A percentile compares a stretch with the other conserved stretches of the same genome.
Conservation (phyloP, 2,888 invertebrate genomes). For the Cerastis rubricosa region DNA sequence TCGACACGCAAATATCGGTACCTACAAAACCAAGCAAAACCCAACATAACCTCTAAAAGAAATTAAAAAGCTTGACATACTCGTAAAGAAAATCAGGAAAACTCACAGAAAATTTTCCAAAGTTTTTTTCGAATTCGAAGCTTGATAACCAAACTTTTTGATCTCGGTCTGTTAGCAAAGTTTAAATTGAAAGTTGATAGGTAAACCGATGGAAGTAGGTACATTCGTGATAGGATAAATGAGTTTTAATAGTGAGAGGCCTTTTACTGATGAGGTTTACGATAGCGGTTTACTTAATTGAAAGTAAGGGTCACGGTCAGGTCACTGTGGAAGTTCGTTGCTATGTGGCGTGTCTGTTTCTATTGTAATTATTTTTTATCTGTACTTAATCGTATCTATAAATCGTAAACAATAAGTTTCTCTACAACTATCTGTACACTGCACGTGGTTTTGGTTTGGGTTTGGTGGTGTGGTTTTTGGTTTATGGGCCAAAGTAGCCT, state of each 20-base stretch:
- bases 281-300: slow-evolving; percentile 22
- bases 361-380: background rate
- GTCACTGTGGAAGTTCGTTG: slow-evolving; percentile 1
- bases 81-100: slow-evolving; percentile 22
- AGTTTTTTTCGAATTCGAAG: slow-evolving; percentile 36
- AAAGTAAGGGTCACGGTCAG: background rate
- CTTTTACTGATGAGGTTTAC: slow-evolving; percentile 26
- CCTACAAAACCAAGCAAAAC: background rate
- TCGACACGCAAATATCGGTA: no score
- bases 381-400: background rate
- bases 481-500: no score
- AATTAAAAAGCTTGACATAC: slow-evolving; percentile 38
- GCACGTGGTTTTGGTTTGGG: background rate
- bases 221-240: slow-evolving; percentile 3
- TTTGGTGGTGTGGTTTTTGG: no score
- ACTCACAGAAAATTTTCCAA: slow-evolving; percentile 27
- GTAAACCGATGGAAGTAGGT: slow-evolving; percentile 24
- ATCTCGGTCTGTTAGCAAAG: slow-evolving; percentile 48
- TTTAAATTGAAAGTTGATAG: slow-evolving; percentile 57
- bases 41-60: slow-evolving; percentile 5
- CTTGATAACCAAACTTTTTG: slow-evolving; percentile 45
- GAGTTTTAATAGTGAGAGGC: slow-evolving; percentile 23
- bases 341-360: slow-evolving; percentile 10
- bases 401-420: background rate
- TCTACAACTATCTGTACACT: background rate